Base-by-base conservation (phyloP, 2,888 invertebrate genomes). In the Poecilus cupreus region DNA sequence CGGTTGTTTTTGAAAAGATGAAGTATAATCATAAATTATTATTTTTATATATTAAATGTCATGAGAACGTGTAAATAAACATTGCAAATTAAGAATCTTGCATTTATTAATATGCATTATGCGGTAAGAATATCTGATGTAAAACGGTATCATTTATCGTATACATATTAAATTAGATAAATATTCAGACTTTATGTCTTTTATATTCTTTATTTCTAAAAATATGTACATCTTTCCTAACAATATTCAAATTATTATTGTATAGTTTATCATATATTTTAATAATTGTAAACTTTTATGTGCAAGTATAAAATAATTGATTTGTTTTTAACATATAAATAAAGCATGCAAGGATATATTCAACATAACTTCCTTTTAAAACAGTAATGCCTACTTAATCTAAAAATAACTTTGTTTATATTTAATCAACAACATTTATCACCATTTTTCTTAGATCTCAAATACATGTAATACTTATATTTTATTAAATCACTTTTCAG, bases 331-430 rank as follows among this genome's bases (percentile, higher is more conserved):
- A n/a, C 43, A 43, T 43, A 2, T 32, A 32, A 13, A 46, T 51
- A 18, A 51, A 13, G 51, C 18, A 16, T 68, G 37, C 57, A 68
- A 68, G 64, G 64, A 37, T 68, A n/a, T 11, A 39, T 39, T 60
- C 26, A 60, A 5, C 20, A 37, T 37, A 37, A 39, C 16, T 32
- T 37, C 64, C 64, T 68, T 68, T 51, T 68, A 32, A 68, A 68
- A 11, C 6, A 18, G 13, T 37, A 18, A 16, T 13, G n/a, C n/a
- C n/a, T n/a, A n/a, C 6, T 4, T 26, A 1, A n/a, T 16, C 18
- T 68, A 37, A 13, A 68, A 68, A 68, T 68, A 68, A 68, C 64
- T 39, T 68, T 68, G 60, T 60, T 60, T 26, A 32, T 68, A 10
- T 68, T 37, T 37, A 11, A 1, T 32, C 13, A 32, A 32, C 10